Percentiles rank a stretch among this genome's conserved stretches.
phyloP scores from a whole-genome alignment of 2,797 vertebrate genomes.

The Eospalax fontanierii region DNA sequence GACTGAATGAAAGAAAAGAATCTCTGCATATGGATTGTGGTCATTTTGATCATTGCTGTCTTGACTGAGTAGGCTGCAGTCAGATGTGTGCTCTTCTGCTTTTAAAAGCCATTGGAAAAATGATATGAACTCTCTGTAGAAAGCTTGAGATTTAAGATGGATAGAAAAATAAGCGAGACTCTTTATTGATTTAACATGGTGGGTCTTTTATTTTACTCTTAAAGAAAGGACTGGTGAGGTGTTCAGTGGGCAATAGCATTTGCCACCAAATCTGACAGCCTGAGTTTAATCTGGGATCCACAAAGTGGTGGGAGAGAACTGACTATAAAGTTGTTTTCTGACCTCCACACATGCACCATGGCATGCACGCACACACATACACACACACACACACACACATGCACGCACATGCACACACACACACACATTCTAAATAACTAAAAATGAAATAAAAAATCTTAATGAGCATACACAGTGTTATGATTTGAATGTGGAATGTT shows the following conservation, averaged over 20 bases:
- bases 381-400: neutral
- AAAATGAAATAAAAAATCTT: neutral
- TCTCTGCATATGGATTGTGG: neutral
- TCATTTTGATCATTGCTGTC: neutral
- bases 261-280: neutral
- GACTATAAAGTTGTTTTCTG: neutral
- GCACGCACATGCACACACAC: neutral
- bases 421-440: neutral
- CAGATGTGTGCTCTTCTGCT: neutral
- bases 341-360: neutral
- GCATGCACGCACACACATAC: neutral
- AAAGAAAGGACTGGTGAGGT: neutral
- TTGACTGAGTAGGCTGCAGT: neutral
- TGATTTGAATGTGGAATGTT: neutral
- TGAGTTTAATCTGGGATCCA: neutral
- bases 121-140: neutral
- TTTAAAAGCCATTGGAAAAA: neutral
- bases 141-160: neutral
- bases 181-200: neutral
- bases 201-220: neutral
- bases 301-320: neutral
- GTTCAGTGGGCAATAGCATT: neutral
- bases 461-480: neutral
- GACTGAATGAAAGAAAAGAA: neutral
- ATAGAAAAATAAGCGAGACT: neutral